A percentile compares a stretch with the other conserved stretches of the same genome.
Conservation (phyloP, 2,888 invertebrate genomes). For the Gibbula magus region DNA sequence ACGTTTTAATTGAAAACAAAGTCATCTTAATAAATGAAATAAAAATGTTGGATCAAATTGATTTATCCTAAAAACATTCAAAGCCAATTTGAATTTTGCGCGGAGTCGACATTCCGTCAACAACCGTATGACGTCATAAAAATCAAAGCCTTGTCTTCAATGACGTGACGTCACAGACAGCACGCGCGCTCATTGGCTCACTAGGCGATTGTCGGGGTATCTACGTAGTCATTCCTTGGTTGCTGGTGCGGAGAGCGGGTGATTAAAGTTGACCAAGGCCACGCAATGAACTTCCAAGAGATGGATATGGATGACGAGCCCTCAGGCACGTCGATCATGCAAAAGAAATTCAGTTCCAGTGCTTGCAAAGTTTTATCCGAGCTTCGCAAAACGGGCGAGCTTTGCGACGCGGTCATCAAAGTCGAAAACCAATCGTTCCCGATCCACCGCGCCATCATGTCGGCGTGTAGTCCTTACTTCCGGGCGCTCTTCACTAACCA, state of each 20-base stretch:
- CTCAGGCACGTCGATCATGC: conserved; percentile 31
- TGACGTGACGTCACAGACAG: not conserved
- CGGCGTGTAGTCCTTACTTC: conserved; percentile 92
- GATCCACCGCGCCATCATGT: conserved; percentile 82
- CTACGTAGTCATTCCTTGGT: not conserved
- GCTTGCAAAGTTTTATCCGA: conserved; percentile 90
- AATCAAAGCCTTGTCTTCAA: not conserved
- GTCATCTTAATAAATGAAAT: too few species aligned
- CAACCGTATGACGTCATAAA: not conserved
- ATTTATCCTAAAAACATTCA: too few species aligned
- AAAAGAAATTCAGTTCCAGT: conserved; percentile 87
- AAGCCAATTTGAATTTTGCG: too few species aligned
- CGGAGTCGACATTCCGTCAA: too few species aligned
- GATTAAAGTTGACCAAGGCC: not conserved
- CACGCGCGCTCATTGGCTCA: not conserved
- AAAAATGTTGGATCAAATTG: too few species aligned
- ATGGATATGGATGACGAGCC: conserved; percentile 14
- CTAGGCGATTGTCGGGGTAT: not conserved
- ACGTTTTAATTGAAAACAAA: too few species aligned
- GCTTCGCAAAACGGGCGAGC: conserved; percentile 86
- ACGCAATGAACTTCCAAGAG: not conserved
- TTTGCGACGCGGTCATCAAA: conserved; percentile 90
- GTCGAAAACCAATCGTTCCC: conserved; percentile 88
- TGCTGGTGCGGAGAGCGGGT: not conserved
- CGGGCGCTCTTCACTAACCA: conserved; percentile 90